These are phyloP conservation scores for Corythaeola cristata DNA, from an alignment of 2,113 vertebrate genomes.

Conservation along the genomic window DNA sequence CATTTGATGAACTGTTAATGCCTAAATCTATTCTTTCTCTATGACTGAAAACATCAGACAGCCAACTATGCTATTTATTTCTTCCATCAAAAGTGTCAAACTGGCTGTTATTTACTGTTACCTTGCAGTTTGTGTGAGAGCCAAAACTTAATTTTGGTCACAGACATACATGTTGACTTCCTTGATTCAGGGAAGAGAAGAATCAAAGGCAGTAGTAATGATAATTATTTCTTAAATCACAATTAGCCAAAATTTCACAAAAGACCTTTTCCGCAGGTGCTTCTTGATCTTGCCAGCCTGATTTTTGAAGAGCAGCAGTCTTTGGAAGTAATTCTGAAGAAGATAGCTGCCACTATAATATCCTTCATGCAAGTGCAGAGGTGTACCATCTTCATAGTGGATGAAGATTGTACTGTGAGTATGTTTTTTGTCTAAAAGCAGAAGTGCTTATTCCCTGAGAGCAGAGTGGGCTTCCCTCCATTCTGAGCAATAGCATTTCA, in stretches of 20 bases:
- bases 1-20: neutral
- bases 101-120: neutral
- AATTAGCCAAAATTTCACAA: neutral
- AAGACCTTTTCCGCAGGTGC: constrained; percentile 78
- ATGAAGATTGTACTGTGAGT: constrained; percentile 89
- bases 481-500: neutral
- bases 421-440: neutral
- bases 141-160: neutral
- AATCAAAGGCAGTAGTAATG: neutral
- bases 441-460: neutral
- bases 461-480: neutral
- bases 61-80: neutral
- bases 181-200: neutral
- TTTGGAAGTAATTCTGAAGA: constrained; percentile 92
- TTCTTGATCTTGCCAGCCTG: constrained; percentile 93
- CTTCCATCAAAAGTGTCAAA: neutral
- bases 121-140: neutral
- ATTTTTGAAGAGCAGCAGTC: constrained; percentile 98
- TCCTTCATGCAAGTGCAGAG: constrained; percentile 97
- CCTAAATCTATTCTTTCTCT: neutral
- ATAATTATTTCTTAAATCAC: neutral
- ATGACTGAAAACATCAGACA: neutral
- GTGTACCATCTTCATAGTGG: constrained; percentile 93
- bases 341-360: constrained; percentile 93
- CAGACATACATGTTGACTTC: neutral